Evolutionary conservation across 2,888 invertebrate genomes (phyloP).

Genomic region (Belgica antarctica): DNA sequence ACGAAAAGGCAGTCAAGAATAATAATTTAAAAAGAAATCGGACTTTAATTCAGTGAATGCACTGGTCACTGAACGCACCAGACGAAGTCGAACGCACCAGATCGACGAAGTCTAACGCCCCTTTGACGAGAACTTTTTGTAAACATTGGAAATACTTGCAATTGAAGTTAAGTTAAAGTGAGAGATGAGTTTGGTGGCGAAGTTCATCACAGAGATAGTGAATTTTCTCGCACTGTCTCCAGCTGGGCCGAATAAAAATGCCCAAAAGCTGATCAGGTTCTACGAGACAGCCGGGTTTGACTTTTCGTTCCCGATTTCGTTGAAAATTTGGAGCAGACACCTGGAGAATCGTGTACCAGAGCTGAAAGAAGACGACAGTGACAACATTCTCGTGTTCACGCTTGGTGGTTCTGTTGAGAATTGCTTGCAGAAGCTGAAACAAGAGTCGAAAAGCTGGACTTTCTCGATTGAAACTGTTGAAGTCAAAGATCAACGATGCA

Average conservation of each 20-base stretch:
- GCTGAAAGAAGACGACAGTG: not conserved
- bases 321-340: not conserved
- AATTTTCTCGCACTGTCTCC: too few species aligned
- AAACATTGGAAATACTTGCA: too few species aligned
- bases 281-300: not conserved
- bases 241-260: not conserved
- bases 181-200: too few species aligned
- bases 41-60: too few species aligned
- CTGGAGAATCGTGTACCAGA: not conserved
- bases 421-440: not conserved
- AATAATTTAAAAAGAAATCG: too few species aligned
- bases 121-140: too few species aligned
- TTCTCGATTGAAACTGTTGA: not conserved
- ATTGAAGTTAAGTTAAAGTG: too few species aligned
- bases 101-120: too few species aligned
- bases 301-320: not conserved
- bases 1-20: too few species aligned
- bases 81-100: too few species aligned
- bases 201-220: too few species aligned
- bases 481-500: not conserved
- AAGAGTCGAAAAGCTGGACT: not conserved
- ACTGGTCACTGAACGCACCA: too few species aligned
- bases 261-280: not conserved
- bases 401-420: not conserved
- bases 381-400: not conserved